A percentile compares a stretch with the other conserved stretches of the same genome.
These are phyloP conservation scores for Notodonta ziczac DNA, from an alignment of 2,888 invertebrate genomes.

Conservation along the genomic window DNA sequence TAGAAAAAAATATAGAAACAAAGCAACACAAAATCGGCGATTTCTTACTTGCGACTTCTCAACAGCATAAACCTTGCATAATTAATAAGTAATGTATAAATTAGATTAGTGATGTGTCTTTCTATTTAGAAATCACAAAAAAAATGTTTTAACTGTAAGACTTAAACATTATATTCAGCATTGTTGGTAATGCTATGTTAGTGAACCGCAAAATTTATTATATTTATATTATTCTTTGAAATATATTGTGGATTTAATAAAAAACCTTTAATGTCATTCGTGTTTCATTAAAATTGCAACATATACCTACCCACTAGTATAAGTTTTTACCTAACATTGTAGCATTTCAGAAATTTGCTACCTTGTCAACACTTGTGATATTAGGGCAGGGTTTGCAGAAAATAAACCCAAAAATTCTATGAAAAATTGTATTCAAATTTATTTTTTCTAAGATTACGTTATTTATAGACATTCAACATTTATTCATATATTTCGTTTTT, in stretches of 20 bases:
- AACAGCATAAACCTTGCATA: slow-evolving; percentile 26
- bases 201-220: slow-evolving; percentile 76
- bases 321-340: no score
- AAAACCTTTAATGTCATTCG: slow-evolving; percentile 71
- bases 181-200: slow-evolving; percentile 70
- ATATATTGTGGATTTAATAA: slow-evolving; percentile 83
- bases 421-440: background rate
- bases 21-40: slow-evolving; percentile 31
- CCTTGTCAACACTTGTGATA: no score
- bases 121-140: slow-evolving; percentile 57
- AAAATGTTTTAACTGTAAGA: slow-evolving; percentile 55
- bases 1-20: slow-evolving; percentile 14
- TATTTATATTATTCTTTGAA: slow-evolving; percentile 84
- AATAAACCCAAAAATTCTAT: background rate
- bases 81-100: slow-evolving; percentile 28
- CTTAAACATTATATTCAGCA: slow-evolving; percentile 55
- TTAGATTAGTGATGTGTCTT: slow-evolving; percentile 30
- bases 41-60: slow-evolving; percentile 23
- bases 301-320: no score
- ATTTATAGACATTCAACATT: no score
- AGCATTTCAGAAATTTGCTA: no score
- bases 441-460: no score
- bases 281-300: slow-evolving; percentile 57
- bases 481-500: no score
- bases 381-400: background rate